Evolutionary conservation across 2,113 vertebrate genomes (phyloP), one percentile per base, ranked within the genome.

Genomic region (Taxidea taxus): DNA sequence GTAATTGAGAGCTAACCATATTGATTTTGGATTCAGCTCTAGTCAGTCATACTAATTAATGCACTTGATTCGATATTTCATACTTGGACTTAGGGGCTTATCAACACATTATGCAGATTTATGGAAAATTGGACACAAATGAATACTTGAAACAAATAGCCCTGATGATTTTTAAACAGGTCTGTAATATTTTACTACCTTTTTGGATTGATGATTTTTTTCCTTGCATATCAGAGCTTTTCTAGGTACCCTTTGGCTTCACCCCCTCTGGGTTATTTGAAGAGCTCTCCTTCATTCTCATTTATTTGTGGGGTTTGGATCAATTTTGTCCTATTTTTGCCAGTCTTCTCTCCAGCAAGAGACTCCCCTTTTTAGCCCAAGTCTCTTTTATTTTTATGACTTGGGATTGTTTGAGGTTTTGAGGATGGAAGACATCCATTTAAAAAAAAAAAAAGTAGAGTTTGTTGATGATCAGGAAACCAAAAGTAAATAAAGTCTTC

Each of bases 41-140:
- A 91, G 89, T 95, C 85, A 96, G 89, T 60, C 75, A 91, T 83
- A 95, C 58, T 97, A 96, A 98, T 98, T 97, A 97, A 93, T 91
- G 82, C 25, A 78, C 89, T 97, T 94, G 82, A 94, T 94, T 97
- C 96, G 95, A 93, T 97, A 91, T 95, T 96, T 94, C 47, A 87
- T 95, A 90, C 93, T 97, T 97, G 91, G 93, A 94, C 23, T 96
- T 96, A 91, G 39, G 88, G 82, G n/a, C 54, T 97, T 96, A 93
- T 97, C 85, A 95, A 82, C 91, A 88, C 82, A 97, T 96, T 97
- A 97, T 98, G 94, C 78, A 97, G 81, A 96, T 97, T 96, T 97
- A 96, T 93, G 86, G 51, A 96, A 96, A 97, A 89, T 91, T 94
- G 87, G 90, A 96, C 86, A 85, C 82, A 93, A 85, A 92, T 88